Conservation (phyloP, 1,140 invertebrate genomes). For the Leptoteleia sp. region DNA sequence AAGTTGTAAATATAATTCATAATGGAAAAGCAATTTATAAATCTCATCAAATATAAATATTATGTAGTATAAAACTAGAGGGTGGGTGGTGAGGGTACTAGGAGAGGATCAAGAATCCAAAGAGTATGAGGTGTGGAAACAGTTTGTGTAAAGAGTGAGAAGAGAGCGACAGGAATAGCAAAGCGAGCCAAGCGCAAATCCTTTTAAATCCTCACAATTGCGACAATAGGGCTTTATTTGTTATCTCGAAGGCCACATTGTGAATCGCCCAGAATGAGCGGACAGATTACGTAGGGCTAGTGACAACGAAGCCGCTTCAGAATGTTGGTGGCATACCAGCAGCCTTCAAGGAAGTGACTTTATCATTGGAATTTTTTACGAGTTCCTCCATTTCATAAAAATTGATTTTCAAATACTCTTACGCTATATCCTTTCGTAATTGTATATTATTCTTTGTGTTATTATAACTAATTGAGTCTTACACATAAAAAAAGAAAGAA, state of each 20-base stretch:
- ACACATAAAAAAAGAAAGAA: too few species aligned
- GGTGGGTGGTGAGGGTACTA: constrained; percentile 21
- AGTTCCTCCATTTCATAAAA: constrained; percentile 69
- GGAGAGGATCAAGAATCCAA: constrained; percentile 50
- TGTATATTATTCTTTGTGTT: constrained; percentile 57
- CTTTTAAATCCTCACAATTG: constrained; percentile 83
- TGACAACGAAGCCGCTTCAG: constrained; percentile 76
- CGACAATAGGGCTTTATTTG: constrained; percentile 82
- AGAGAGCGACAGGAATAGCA: constrained; percentile 61
- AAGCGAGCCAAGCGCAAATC: constrained; percentile 76
- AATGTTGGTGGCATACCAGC: constrained; percentile 70
- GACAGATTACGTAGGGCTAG: constrained; percentile 81
- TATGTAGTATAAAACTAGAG: constrained; percentile 55
- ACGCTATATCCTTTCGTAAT: constrained; percentile 49
- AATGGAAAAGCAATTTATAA: constrained; percentile 46
- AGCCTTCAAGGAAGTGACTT: constrained; percentile 71
- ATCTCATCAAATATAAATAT: constrained; percentile 59
- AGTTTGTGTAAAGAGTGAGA: constrained; percentile 64
- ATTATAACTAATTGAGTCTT: constrained; percentile 12
- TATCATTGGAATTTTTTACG: constrained; percentile 78
- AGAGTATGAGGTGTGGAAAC: constrained; percentile 55
- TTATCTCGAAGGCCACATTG: constrained; percentile 82
- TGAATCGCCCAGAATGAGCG: constrained; percentile 81
- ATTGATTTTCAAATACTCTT: constrained; percentile 66
- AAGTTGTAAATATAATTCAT: constrained; percentile 35